Evolutionary conservation across 2,113 vertebrate species (phyloP), one percentile per base, ranked within the genome.

Genomic region (Cisticola juncidis): DNA sequence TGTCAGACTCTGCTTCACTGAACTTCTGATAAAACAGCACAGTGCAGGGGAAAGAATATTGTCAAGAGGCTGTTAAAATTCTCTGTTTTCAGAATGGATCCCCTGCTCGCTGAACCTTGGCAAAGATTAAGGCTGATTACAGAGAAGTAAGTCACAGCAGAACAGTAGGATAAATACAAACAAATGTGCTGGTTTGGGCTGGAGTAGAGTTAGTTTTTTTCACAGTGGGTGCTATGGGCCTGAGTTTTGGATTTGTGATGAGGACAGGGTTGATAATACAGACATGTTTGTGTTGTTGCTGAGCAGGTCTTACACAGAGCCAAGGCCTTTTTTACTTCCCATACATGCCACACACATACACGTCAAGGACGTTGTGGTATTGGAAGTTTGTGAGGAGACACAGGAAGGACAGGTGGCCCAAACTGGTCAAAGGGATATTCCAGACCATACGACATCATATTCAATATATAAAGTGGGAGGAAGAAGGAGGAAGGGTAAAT

Each of bases 281-380:
- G n/a, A 54, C 11, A 18, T 47, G 16, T 40, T 89, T 61, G 31
- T 31, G 11, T 11, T 40, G 11, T 5, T 60, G 38, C n/a, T 53
- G 38, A 60, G 45, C 24, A 60, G 24, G 11, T 11, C 9, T 60
- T 17, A 25, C 13, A 35, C 9, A 74, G 38, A 74, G 5, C 16
- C 53, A 47, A 47, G 9, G 38, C 0, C 21, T 73, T 25, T 53
- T 12, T 25, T 53, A 7, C 6, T 29, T 74, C 6, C 9, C 20
- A 14, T 25, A 21, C 7, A 10, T 29, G 9, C 15, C 60, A 17
- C 3, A 11, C 23, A 45, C 21, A 48, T 31, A 24, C 6, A 15
- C 10, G 6, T 26, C 45, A n/a, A 14, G 23, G 33, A 29, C 4
- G 0, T 14, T 29, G 33, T 2, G 10, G 11, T 38, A 19, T 14